Conservation (phyloP, 2,113 vertebrate genomes). For the Amphilophus citrinellus region DNA sequence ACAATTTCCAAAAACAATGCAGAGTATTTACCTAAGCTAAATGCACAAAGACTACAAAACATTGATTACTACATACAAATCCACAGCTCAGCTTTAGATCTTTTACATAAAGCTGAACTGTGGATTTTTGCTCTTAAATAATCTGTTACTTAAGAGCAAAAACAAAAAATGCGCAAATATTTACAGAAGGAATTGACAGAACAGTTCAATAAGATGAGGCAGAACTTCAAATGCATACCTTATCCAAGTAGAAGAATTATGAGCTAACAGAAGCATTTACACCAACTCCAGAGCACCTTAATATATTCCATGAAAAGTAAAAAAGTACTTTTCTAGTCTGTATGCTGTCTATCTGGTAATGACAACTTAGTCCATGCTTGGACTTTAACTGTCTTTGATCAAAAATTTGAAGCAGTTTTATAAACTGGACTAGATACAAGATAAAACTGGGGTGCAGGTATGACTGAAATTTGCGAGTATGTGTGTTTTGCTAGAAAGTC, state of each 20-base stretch:
- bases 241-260: background rate
- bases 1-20: background rate
- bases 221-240: background rate
- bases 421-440: background rate
- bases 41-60: background rate
- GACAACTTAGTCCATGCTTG: no score
- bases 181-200: background rate
- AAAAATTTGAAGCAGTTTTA: background rate
- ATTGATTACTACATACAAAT: background rate
- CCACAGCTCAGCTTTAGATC: no score
- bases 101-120: no score
- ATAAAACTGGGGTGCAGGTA: background rate
- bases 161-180: background rate
- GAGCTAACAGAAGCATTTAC: no score
- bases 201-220: background rate
- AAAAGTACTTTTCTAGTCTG: no score
- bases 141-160: background rate
- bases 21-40: background rate
- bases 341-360: no score
- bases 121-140: no score
- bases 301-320: no score
- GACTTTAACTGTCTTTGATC: no score
- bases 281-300: no score
- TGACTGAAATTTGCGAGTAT: no score
- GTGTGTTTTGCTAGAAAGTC: no score